Percentiles rank a stretch among this genome's conserved stretches.
phyloP scores from a whole-genome alignment of 2,113 vertebrate genomes.

The Thunnus thynnus region DNA sequence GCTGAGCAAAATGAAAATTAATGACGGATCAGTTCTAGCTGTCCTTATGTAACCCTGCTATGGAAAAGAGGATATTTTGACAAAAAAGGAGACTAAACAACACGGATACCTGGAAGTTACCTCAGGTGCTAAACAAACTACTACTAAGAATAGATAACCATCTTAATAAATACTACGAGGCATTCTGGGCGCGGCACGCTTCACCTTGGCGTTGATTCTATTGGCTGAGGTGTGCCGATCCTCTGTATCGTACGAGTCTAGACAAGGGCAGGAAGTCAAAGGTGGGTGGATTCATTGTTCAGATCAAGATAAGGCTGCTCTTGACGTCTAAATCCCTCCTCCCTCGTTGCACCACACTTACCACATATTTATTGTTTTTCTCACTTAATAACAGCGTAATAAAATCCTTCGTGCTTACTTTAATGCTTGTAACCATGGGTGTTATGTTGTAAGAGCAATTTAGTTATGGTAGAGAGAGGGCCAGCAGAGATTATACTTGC shows the following conservation, averaged over 20 bases:
- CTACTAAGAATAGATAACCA: constrained; percentile 53
- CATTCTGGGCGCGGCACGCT: constrained; percentile 28
- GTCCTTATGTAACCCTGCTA: constrained; percentile 9
- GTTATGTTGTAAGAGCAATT: background rate
- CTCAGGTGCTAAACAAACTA: background rate
- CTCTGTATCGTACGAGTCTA: constrained; percentile 43
- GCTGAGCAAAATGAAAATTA: constrained; percentile 24
- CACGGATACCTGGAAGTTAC: background rate
- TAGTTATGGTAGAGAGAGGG: too few relatives aligned
- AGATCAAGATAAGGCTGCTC: constrained; percentile 23
- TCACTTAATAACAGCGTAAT: constrained; percentile 2
- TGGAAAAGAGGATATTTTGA: background rate
- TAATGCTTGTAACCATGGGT: background rate
- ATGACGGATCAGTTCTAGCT: constrained; percentile 18
- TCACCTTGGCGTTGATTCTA: constrained; percentile 29
- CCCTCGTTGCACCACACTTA: background rate
- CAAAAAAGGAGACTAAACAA: background rate
- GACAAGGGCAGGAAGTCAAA: constrained; percentile 44
- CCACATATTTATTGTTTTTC: constrained; percentile 21
- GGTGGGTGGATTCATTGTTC: constrained; percentile 26
- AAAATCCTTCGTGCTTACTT: background rate
- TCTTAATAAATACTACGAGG: constrained; percentile 50
- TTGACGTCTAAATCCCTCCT: constrained; percentile 2
- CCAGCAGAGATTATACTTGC: background rate
- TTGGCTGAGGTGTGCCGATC: constrained; percentile 48